phyloP scores from a whole-genome alignment of 2,797 vertebrate genomes.

The Cirrhinus mrigala region DNA sequence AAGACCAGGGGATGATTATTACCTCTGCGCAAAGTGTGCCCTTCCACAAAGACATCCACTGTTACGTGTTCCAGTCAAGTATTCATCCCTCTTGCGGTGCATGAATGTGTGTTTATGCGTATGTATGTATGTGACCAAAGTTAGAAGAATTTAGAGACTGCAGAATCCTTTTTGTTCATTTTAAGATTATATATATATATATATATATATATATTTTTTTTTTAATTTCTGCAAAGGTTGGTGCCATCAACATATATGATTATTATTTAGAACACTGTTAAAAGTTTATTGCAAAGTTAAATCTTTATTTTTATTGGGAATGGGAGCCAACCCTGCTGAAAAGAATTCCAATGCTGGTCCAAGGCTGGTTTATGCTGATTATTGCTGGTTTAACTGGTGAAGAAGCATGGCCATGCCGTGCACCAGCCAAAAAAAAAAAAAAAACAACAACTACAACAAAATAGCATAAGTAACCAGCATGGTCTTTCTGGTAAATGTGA shows the following conservation, averaged over 20 bases:
- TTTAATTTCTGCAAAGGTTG: slow-evolving; percentile 68
- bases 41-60: slow-evolving; percentile 40
- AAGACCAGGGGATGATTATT: slow-evolving; percentile 40
- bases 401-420: not conserved
- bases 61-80: slow-evolving; percentile 42
- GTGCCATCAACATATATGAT: slow-evolving; percentile 76
- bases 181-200: slow-evolving; percentile 17
- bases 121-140: slow-evolving; percentile 39
- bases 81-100: slow-evolving; percentile 52
- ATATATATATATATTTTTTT: no score
- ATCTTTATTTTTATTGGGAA: slow-evolving; percentile 70
- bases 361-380: slow-evolving; percentile 3
- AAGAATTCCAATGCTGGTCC: not conserved
- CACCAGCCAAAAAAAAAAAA: not conserved
- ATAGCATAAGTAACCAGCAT: not conserved
- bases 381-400: not conserved
- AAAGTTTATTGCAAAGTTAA: slow-evolving; percentile 71
- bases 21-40: slow-evolving; percentile 56
- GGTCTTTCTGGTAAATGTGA: not conserved
- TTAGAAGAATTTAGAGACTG: slow-evolving; percentile 21
- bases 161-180: slow-evolving; percentile 7
- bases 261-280: slow-evolving; percentile 74
- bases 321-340: slow-evolving; percentile 15
- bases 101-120: slow-evolving; percentile 55
- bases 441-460: no score